phyloP scores from a whole-genome alignment of 2,113 vertebrate genomes.

The Periophthalmodon schlosseri region DNA sequence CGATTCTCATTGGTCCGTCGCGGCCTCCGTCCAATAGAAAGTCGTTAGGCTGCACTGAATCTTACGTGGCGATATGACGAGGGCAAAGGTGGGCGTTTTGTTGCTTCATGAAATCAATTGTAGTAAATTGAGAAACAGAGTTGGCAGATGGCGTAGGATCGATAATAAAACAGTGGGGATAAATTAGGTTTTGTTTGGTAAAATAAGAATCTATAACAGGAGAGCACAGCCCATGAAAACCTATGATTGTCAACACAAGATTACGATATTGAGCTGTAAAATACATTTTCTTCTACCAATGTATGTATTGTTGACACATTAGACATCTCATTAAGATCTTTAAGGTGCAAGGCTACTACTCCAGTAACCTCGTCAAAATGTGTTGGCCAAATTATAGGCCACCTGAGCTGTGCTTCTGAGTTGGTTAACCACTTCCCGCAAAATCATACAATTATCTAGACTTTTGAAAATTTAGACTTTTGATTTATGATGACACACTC shows the following conservation, averaged over 20 bases:
- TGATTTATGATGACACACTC: not conserved
- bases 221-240: not conserved
- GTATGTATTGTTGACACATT: not conserved
- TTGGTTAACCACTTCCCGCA: not conserved
- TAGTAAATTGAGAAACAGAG: not conserved
- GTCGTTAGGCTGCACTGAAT: conserved; percentile 65
- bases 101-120: not conserved
- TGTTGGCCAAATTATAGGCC: not conserved
- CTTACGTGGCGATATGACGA: conserved; percentile 72
- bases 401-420: not conserved
- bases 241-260: no score
- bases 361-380: not conserved
- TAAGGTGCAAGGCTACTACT: no score
- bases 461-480: not conserved
- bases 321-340: not conserved
- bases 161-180: not conserved
- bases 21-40: conserved; percentile 21
- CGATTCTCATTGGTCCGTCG: conserved; percentile 41
- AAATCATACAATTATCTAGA: not conserved
- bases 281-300: not conserved
- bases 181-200: not conserved
- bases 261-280: not conserved
- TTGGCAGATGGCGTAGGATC: not conserved
- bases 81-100: conserved; percentile 35
- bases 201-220: not conserved